Base-by-base conservation (phyloP, 1,140 invertebrate species). In the Drusus annulatus region DNA sequence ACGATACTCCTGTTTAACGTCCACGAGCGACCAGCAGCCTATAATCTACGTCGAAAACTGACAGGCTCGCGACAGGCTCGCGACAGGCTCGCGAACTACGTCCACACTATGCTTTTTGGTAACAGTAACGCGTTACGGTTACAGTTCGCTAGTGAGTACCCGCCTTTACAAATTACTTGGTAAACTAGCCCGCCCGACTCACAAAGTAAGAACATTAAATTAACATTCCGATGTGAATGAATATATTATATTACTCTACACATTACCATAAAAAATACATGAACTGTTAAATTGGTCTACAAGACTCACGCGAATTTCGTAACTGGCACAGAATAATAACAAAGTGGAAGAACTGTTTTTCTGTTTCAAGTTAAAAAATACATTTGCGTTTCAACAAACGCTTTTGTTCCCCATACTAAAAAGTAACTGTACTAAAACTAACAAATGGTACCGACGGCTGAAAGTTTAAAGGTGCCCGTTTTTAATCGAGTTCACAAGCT, bases 201-300 rank as follows among this genome's bases (percentile, higher is more conserved):
- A 31, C 16, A 21, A 65, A 65, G 17, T 21, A 71, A 52, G 50
- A 71, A 71, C 68, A 71, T 52, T 52, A 50, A 71, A 71, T 71
- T 71, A 71, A 71, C 68, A 51, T 71, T 71, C 68, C 68, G 19
- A 23, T 6, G 68, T 71, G 25, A 71, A 71, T 2, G 10, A 45
- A 45, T 45, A 45, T 45, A 45, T 45, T 45, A 45, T 45, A 45
- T 16, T 71, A 71, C 54, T 54, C 68, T 25, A 17, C 10, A 51
- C 21, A 71, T 71, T 71, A 71, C 51, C 68, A 71, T 71, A 71
- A 71, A n/a, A 71, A 71, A 71, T 71, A 71, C 50, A 71, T 25
- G 68, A 71, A 50, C 68, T 52, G 68, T 52, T 71, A 52, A 54
- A 71, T 51, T 25, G 45, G 45, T 15, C 68, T 16, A 13, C 19